Evolutionary conservation across 2,113 vertebrate genomes (phyloP).

Genomic region (Urocynchramus pylzowi): DNA sequence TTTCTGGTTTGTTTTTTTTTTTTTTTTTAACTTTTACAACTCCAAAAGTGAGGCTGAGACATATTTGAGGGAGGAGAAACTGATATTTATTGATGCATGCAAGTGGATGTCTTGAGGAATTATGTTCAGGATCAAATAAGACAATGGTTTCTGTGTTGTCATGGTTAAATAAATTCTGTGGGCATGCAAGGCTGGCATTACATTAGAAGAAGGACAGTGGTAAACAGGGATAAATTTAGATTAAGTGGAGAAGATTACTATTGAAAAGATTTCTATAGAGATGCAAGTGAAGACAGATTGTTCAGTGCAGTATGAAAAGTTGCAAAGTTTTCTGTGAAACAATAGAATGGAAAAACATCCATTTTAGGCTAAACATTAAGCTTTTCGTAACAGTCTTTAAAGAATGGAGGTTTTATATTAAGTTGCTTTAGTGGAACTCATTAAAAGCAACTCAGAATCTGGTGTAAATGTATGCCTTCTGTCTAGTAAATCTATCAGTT

Average conservation of each 20-base stretch:
- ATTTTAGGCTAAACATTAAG: not conserved
- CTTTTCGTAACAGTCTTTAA: not conserved
- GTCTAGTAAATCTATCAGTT: not conserved
- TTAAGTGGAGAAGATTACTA: not conserved
- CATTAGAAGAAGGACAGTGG: not conserved
- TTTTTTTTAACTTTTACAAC: not conserved
- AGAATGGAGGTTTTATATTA: not conserved
- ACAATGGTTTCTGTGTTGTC: not conserved
- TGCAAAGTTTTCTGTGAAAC: not conserved
- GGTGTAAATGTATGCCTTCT: not conserved
- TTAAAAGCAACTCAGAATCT: not conserved
- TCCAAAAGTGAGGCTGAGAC: not conserved
- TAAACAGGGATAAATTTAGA: not conserved
- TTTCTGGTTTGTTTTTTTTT: not conserved
- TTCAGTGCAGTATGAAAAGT: not conserved
- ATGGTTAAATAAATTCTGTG: not conserved
- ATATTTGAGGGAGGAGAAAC: not conserved
- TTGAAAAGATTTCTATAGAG: not conserved
- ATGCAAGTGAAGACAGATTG: not conserved
- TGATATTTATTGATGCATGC: not conserved
- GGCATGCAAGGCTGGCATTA: not conserved
- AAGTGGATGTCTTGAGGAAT: not conserved
- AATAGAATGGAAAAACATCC: not conserved
- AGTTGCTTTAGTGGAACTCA: not conserved
- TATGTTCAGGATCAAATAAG: not conserved